Evolutionary conservation across 2,797 vertebrate genomes (phyloP), one percentile per base, ranked within the genome.

Genomic region (Linurgus olivaceus): DNA sequence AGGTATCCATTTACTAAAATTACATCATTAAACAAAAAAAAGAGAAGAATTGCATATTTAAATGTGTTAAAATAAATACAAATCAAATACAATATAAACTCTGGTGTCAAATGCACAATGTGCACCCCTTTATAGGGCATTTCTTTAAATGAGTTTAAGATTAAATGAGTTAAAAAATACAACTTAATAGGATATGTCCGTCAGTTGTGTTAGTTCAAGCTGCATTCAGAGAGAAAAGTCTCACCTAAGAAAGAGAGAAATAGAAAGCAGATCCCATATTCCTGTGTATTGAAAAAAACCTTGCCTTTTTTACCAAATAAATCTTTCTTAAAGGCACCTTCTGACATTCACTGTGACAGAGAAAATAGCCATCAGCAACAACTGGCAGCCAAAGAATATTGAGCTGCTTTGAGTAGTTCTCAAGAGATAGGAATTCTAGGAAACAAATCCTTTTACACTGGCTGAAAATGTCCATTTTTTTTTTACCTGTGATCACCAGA

Each of bases 281-380:
- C 14, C 61, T 83, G 55, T 93, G 66, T 95, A 26, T 79, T 84
- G 47, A 48, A 54, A 70, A 61, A 15, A 31, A 2, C 12, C 16
- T 11, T 66, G 18, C 19, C 5, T 40, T 68, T 24, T 94, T 91
- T 76, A 84, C 63, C 28, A 94, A 95, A 97, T 96, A 96, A 95
- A 97, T 94, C 79, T 96, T 86, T 92, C 93, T 96, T 96, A 95
- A 96, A 96, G 95, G 66, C 86, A 94, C 73, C 61, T 90, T 93
- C 88, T 97, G 94, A 94, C 94, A 96, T 93, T 40, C 88, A 44
- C 25, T 52, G 66, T 95, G 80, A 96, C 73, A 94, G 93, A 89
- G 88, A 91, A 97, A 96, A 96, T 81, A 81, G 51, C 81, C 93
- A 93, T 93, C 63, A 94, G 79, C 86, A 86, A 90, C 68, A 92